Percentiles rank a stretch among this genome's conserved stretches.
These are phyloP conservation scores for Zaprionus kolodkinae DNA, from an alignment of 1,140 invertebrate genomes.

Conservation along the genomic window DNA sequence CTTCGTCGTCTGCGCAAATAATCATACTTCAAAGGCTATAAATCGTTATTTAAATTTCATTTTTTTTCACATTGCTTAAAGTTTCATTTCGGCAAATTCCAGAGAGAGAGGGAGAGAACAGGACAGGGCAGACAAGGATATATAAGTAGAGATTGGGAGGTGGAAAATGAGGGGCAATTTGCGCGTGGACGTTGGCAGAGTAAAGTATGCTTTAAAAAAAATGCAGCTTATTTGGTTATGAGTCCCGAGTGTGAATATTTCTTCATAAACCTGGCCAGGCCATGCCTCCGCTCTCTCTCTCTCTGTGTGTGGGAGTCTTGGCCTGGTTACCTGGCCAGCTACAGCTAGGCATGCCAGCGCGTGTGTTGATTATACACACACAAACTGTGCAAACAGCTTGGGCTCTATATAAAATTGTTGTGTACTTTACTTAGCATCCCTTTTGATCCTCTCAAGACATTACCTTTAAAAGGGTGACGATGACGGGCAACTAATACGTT, in stretches of 20 bases:
- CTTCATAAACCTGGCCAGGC: conserved; percentile 42
- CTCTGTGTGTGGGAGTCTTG: conserved; percentile 13
- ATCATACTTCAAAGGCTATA: conserved; percentile 82
- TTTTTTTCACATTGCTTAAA: conserved; percentile 72
- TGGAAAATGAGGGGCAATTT: conserved; percentile 40
- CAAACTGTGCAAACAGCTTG: conserved; percentile 49
- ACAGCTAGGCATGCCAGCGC: conserved; percentile 28
- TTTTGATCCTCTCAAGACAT: conserved; percentile 60
- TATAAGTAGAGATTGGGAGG: not conserved
- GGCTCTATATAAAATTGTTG: conserved; percentile 52
- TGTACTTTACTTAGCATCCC: conserved; percentile 59
- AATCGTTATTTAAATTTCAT: conserved; percentile 83
- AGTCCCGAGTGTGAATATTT: conserved; percentile 73
- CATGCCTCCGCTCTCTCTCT: not conserved
- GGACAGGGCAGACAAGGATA: not conserved
- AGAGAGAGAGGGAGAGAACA: conserved; percentile 11
- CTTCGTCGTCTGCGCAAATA: conserved; percentile 65
- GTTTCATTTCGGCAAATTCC: conserved; percentile 69
- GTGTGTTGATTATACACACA: conserved; percentile 44
- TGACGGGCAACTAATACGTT: conserved; percentile 51
- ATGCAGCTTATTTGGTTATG: conserved; percentile 78
- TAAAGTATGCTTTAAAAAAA: conserved; percentile 73
- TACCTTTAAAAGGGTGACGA: conserved; percentile 19
- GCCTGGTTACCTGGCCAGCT: conserved; percentile 19
- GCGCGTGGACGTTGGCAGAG: conserved; percentile 31